phyloP scores from a whole-genome alignment of 2,113 vertebrate genomes.

The Toxotes chatareus region DNA sequence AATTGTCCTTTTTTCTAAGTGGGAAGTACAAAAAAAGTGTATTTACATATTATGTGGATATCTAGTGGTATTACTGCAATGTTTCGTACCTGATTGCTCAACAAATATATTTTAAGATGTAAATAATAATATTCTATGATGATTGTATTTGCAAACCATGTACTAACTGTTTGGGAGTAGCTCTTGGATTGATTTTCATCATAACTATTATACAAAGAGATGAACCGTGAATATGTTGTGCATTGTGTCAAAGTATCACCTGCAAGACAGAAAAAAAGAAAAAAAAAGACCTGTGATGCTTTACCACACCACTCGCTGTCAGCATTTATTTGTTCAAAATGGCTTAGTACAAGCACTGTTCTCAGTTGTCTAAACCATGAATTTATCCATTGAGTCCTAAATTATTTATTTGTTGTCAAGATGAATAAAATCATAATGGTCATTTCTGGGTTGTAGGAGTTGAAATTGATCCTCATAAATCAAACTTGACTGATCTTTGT shows the following conservation, averaged over 20 bases:
- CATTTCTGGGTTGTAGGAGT: conserved; percentile 58
- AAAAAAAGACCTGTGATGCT: conserved; percentile 75
- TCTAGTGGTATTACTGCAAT: conserved; percentile 83
- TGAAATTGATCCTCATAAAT: conserved; percentile 47
- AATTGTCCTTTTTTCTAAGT: conserved; percentile 75
- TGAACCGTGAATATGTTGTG: conserved; percentile 80
- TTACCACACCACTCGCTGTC: conserved; percentile 80
- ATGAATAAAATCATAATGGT: conserved; percentile 68
- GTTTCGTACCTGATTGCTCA: conserved; percentile 81
- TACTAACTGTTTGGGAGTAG: conserved; percentile 83
- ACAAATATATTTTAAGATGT: conserved; percentile 86
- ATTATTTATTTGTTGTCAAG: conserved; percentile 80
- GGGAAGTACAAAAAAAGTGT: conserved; percentile 74
- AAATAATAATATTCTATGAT: conserved; percentile 83
- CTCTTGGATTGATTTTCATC: conserved; percentile 81
- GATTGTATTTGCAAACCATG: conserved; percentile 85
- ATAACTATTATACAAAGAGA: conserved; percentile 80
- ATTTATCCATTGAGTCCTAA: conserved; percentile 67
- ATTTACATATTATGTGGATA: conserved; percentile 83
- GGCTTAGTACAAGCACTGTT: conserved; percentile 80
- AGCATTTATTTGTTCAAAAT: conserved; percentile 76
- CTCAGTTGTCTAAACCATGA: conserved; percentile 76
- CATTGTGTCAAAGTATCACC: conserved; percentile 82
- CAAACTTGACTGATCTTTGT: conserved; percentile 49
- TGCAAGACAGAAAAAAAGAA: conserved; percentile 63